These are phyloP conservation scores for Gnatocerus cornutus DNA, from an alignment of 2,888 invertebrate genomes.

Conservation along the genomic window DNA sequence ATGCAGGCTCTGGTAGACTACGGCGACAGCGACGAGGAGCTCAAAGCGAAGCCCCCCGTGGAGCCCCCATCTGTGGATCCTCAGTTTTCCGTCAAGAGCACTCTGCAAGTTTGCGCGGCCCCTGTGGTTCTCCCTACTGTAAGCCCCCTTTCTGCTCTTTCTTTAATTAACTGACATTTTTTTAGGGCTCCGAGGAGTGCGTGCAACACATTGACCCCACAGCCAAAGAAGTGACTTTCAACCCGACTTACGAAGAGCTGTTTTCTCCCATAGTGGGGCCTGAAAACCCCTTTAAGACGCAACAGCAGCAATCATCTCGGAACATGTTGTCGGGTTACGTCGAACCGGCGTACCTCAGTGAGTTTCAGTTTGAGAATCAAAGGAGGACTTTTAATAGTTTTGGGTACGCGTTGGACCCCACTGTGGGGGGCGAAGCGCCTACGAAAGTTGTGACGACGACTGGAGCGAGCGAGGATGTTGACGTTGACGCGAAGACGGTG, in stretches of 20 bases:
- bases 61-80: constrained; percentile 71
- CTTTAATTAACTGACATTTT: constrained; percentile 1
- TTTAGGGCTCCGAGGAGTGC: constrained; percentile 81
- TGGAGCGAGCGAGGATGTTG: constrained; percentile 61
- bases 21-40: constrained; percentile 80
- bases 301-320: constrained; percentile 89
- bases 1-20: constrained; percentile 86
- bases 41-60: constrained; percentile 55
- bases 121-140: constrained; percentile 89
- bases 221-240: constrained; percentile 88
- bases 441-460: constrained; percentile 76
- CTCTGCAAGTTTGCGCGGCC: constrained; percentile 84
- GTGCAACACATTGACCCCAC: constrained; percentile 84
- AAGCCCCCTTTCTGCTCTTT: constrained; percentile 2
- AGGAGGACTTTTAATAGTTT: constrained; percentile 94
- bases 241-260: constrained; percentile 95
- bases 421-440: constrained; percentile 76
- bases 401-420: constrained; percentile 96
- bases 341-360: constrained; percentile 95
- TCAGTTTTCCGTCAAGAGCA: constrained; percentile 76
- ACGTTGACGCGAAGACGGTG: constrained; percentile 79
- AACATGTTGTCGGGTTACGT: constrained; percentile 96
- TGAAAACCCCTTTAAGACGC: constrained; percentile 93
- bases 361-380: constrained; percentile 98
- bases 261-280: constrained; percentile 95